Evolutionary conservation across 2,113 vertebrate genomes (phyloP).

Genomic region (Mobula birostris): DNA sequence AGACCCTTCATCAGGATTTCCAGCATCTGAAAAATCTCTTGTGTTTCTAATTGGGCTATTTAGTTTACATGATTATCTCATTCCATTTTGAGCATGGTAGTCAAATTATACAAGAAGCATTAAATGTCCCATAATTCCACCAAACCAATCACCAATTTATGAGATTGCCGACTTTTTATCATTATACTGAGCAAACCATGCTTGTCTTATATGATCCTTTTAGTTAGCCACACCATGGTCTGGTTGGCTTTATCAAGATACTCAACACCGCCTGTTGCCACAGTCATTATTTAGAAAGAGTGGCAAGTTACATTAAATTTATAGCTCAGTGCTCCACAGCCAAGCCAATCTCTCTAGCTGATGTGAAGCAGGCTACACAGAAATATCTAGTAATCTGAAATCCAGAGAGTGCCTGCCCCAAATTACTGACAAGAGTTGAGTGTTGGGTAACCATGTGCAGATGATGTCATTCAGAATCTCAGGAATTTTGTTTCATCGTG

Average conservation of each 20-base stretch:
- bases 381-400: not conserved
- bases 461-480: not conserved
- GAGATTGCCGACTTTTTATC: no score
- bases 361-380: not conserved
- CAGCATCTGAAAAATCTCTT: no score
- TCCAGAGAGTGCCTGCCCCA: no score
- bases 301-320: not conserved
- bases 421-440: not conserved
- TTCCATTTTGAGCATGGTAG: not conserved
- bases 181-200: not conserved
- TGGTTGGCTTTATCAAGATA: not conserved
- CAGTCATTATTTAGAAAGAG: not conserved
- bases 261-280: not conserved
- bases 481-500: no score
- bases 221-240: not conserved
- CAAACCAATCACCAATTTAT: not conserved
- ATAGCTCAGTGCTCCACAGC: no score
- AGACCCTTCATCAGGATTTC: no score
- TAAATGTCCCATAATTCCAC: not conserved
- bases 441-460: not conserved
- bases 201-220: not conserved
- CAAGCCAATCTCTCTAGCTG: not conserved
- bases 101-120: not conserved
- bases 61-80: not conserved
- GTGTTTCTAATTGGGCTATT: no score